Conservation (phyloP, 1,140 invertebrate genomes). For the Sycophaga agraensis region DNA sequence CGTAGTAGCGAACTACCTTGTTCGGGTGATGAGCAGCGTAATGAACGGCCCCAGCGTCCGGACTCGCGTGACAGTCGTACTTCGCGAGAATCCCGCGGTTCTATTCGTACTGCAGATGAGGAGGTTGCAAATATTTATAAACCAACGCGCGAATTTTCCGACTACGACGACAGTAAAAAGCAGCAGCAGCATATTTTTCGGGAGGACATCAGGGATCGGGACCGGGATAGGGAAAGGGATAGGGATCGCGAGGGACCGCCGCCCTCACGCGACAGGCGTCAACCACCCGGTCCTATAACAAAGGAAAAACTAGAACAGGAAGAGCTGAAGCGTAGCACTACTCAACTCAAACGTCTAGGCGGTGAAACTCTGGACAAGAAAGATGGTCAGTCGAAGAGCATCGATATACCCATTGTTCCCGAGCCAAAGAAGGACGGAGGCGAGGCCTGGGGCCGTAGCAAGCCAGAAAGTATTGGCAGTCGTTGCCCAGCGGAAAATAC, state of each 20-base stretch:
- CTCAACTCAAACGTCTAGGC: conserved; percentile 56
- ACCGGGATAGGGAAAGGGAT: conserved; percentile 35
- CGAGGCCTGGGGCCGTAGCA: conserved; percentile 44
- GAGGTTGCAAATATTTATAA: conserved; percentile 48
- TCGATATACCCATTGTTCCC: conserved; percentile 23
- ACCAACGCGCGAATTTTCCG: conserved; percentile 36
- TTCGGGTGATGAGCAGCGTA: conserved; percentile 31
- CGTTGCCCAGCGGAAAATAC: not conserved
- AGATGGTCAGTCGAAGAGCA: conserved; percentile 33
- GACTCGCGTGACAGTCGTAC: conserved; percentile 63
- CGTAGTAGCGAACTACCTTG: conserved; percentile 13
- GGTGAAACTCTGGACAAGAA: conserved; percentile 46
- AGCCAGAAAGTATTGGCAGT: conserved; percentile 40
- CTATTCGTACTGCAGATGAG: conserved; percentile 50
- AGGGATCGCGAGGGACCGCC: conserved; percentile 50
- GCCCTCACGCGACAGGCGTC: conserved; percentile 54
- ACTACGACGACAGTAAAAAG: conserved; percentile 52
- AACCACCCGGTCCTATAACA: conserved; percentile 64
- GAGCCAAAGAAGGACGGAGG: conserved; percentile 47
- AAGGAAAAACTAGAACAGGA: conserved; percentile 66
- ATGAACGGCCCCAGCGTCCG: conserved; percentile 61
- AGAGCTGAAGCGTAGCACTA: conserved; percentile 60
- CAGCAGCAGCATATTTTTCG: conserved; percentile 36
- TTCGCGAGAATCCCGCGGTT: conserved; percentile 61
- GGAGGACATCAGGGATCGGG: conserved; percentile 32